Conservation (phyloP, 2,797 vertebrate genomes). For the Enteromius unitaeniatus region DNA sequence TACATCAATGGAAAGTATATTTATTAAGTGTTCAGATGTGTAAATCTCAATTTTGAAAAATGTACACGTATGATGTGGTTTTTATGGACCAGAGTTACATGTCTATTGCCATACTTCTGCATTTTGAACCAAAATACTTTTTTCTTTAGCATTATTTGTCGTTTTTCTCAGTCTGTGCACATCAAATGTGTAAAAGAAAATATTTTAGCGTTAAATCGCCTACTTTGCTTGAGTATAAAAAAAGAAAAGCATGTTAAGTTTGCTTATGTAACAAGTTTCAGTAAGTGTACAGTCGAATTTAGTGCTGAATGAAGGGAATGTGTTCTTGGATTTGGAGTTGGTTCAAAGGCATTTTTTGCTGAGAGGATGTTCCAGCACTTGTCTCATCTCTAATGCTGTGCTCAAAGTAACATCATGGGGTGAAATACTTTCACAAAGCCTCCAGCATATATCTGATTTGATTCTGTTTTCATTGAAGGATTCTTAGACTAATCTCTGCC, state of each 20-base stretch:
- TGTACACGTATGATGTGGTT: too few species aligned
- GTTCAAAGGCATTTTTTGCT: constrained; percentile 35
- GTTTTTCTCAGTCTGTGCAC: background rate
- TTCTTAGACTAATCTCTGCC: background rate
- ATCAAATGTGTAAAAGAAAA: background rate
- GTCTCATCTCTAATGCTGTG: constrained; percentile 30
- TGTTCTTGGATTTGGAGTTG: background rate
- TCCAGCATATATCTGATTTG: constrained; percentile 16
- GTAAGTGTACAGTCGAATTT: background rate
- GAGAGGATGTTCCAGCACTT: constrained; percentile 12
- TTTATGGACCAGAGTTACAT: too few species aligned
- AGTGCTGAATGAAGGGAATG: constrained; percentile 18
- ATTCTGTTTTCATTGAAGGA: constrained; percentile 14
- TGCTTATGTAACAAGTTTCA: background rate
- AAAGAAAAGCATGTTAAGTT: background rate
- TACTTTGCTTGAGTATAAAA: background rate
- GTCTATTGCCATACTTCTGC: too few species aligned
- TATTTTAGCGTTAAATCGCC: background rate
- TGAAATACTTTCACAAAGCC: constrained; percentile 18
- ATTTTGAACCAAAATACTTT: too few species aligned
- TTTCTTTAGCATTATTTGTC: background rate
- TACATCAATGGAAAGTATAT: too few species aligned
- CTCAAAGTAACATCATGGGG: constrained; percentile 18
- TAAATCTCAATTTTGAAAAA: too few species aligned
- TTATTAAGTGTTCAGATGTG: too few species aligned